Evolutionary conservation across 2,888 invertebrate genomes (phyloP), one percentile per base, ranked within the genome.

Genomic region (Agrotis ipsilon): DNA sequence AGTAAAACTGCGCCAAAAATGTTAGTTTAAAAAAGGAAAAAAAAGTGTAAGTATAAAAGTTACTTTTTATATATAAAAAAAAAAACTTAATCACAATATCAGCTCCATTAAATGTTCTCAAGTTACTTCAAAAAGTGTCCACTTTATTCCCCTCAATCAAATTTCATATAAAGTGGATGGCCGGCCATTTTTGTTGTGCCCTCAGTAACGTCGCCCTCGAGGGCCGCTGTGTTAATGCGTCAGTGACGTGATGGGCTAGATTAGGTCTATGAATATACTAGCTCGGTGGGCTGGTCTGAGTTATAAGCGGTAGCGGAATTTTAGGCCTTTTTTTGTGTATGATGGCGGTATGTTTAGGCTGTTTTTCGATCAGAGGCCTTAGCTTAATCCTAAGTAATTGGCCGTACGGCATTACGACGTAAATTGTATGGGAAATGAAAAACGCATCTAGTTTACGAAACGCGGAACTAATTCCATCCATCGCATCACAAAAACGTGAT

Each of bases 201-300:
- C 32, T 14, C 32, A 39, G 58, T 59, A 67, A 55, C 62, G 55
- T 64, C 46, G 24, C 75, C 57, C 67, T 65, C 18, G 68, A 58
- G 69, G 64, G 58, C 7, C 14, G 52, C 45, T 3, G 54, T 68
- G 65, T 81, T 74, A 77, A 80, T 79, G 71, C 46, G 68, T 49
- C 58, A 68, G 80, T 68, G 58, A 69, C 77, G 55, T 75, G 66
- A 75, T 71, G 77, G 19, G 61, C 68, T 70, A 77, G 77, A 82
- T 80, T 82, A 72, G 65, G 64, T 68, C 80, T 68, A 82, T 80
- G 80, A 77, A 82, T 80, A 80, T 68, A 72, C 68, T 71, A 78
- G 65, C 78, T 83, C 71, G 64, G 58, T 54, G 70, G 81, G 13
- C 0, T 72, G 66, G 77, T 49, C 2, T 13, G 64, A 76, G 32